A percentile compares a stretch with the other conserved stretches of the same genome.
Conservation (phyloP, 1,140 invertebrate genomes). For the Ooceraea biroi region DNA sequence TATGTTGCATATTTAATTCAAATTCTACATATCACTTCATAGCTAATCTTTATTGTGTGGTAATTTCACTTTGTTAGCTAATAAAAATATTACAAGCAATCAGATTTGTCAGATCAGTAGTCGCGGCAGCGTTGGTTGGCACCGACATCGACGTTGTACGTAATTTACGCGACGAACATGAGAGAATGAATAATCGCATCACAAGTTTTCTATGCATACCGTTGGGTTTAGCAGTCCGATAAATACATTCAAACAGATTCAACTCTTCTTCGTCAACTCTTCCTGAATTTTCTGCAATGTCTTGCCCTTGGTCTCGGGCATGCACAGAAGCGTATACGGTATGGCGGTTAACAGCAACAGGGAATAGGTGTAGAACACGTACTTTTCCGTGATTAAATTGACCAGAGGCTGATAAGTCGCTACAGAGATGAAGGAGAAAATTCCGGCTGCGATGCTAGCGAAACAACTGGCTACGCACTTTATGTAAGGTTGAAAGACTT, state of each 20-base stretch:
- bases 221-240: background rate
- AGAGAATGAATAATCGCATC: background rate
- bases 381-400: constrained; percentile 88
- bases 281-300: constrained; percentile 75
- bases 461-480: constrained; percentile 91
- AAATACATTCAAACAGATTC: background rate
- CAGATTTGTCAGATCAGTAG: background rate
- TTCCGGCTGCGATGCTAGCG: constrained; percentile 90
- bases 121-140: background rate
- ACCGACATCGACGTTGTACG: background rate
- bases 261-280: constrained; percentile 25
- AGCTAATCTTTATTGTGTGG: background rate
- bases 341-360: constrained; percentile 31
- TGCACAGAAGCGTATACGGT: constrained; percentile 50
- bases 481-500: constrained; percentile 70
- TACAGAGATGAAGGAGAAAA: constrained; percentile 91
- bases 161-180: constrained; percentile 5
- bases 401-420: constrained; percentile 90
- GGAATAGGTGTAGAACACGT: constrained; percentile 91
- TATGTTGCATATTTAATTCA: background rate
- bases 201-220: background rate
- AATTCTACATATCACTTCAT: background rate
- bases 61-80: background rate
- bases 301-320: constrained; percentile 77
- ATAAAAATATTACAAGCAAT: background rate